Base-by-base conservation (phyloP, 2,888 invertebrate species). In the Helicoverpa assulta region DNA sequence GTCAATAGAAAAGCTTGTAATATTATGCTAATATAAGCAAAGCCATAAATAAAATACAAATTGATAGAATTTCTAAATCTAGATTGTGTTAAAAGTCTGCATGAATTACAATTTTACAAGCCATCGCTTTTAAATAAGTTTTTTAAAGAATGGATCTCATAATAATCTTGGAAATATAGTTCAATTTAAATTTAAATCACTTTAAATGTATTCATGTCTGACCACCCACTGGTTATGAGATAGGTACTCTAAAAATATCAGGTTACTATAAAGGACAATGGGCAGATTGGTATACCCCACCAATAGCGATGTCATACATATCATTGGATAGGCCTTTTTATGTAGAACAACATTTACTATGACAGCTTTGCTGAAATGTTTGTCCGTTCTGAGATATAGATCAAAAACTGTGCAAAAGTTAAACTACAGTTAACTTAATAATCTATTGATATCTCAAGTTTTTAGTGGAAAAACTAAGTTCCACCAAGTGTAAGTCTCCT, bases 161-260 rank as follows among this genome's bases (percentile, higher is more conserved):
- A 70, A 70, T 63, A 66, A 70, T 19, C 18, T 37, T 70, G 29
- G 43, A 70, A 79, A 75, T 64, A 75, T 65, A 43, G 43, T 43
- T 54, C 64, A 50, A 82, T 80, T 80, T 66, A 70, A 73, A 82
- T 82, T 74, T 56, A 70, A 72, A 81, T 80, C 18, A 29, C n/a
- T 58, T 68, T 50, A 70, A 68, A 75, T 70, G 53, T 70, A 77
- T 74, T 80, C 74, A 72, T 70, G 60, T 53, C 43, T 51, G 79
- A 19, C 79, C 80, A 81, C 75, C 75, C 62, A 75, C 82, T 72
- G 80, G 63, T 72, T 71, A 67, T n/a, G 10, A 57, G 52, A 67
- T 67, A 40, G 57, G 62, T 59, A 59, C 63, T 69, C 61, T 50
- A 69, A 67, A 26, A 78, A 69, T 59, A 29, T 63, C 37, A 16